Percentiles rank a stretch among this genome's conserved stretches.
Evolutionary conservation across 2,113 vertebrate genomes (phyloP).

Genomic region (Casuarius casuarius): DNA sequence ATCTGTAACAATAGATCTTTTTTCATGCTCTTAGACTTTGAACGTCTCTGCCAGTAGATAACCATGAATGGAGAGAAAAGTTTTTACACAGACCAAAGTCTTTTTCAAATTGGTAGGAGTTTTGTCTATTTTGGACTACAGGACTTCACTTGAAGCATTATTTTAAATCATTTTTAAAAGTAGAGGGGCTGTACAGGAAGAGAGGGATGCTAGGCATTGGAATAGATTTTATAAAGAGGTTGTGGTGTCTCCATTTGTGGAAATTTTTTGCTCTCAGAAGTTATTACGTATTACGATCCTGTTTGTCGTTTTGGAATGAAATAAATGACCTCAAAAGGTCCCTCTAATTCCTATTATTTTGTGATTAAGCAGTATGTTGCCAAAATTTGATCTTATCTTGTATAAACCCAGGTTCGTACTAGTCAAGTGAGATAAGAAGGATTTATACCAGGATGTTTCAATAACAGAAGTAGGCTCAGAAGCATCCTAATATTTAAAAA

Average conservation of each 20-base stretch:
- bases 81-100: not conserved
- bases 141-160: not conserved
- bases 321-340: not conserved
- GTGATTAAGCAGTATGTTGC: not conserved
- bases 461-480: not conserved
- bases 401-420: not conserved
- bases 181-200: not conserved
- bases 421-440: not conserved
- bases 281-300: not conserved
- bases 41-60: not conserved
- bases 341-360: not conserved
- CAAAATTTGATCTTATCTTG: not conserved
- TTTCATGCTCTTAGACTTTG: not conserved
- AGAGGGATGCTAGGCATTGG: not conserved
- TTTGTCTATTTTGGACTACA: not conserved
- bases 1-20: not conserved
- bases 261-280: not conserved
- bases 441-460: not conserved
- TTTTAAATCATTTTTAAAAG: not conserved
- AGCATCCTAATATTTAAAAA: not conserved
- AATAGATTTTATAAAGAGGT: not conserved
- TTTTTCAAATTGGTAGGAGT: not conserved
- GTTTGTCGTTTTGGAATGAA: not conserved
- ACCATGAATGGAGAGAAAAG: not conserved
- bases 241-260: not conserved